Conservation (phyloP, 2,113 vertebrate species). For the Emydura subglobosa region DNA sequence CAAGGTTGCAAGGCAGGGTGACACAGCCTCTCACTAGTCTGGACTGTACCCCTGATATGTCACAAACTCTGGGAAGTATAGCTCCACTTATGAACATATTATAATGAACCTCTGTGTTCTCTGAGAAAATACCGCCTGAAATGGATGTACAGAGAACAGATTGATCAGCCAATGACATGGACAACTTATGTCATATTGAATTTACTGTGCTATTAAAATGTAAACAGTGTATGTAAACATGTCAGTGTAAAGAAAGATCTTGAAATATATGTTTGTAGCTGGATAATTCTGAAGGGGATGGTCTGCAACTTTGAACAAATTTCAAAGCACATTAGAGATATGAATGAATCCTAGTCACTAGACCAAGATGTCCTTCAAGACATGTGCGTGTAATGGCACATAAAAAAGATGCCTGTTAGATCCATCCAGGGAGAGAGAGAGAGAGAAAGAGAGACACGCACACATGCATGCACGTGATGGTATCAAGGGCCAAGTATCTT, state of each 20-base stretch:
- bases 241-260: background rate
- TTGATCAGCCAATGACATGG: background rate
- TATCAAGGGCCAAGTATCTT: background rate
- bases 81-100: background rate
- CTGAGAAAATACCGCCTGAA: background rate
- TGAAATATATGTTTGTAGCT: background rate
- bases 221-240: accelerated
- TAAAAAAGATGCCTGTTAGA: background rate
- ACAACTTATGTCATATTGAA: background rate
- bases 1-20: background rate
- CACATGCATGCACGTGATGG: background rate
- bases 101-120: background rate
- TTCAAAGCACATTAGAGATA: background rate
- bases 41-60: background rate
- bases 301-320: background rate
- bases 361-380: background rate
- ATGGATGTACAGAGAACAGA: background rate
- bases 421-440: background rate
- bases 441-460: too few species aligned
- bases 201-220: background rate
- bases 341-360: background rate
- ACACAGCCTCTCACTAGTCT: background rate
- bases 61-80: background rate
- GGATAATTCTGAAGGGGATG: background rate
- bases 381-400: background rate